Evolutionary conservation across 2,797 vertebrate species (phyloP).

Genomic region (Onychomys torridus): DNA sequence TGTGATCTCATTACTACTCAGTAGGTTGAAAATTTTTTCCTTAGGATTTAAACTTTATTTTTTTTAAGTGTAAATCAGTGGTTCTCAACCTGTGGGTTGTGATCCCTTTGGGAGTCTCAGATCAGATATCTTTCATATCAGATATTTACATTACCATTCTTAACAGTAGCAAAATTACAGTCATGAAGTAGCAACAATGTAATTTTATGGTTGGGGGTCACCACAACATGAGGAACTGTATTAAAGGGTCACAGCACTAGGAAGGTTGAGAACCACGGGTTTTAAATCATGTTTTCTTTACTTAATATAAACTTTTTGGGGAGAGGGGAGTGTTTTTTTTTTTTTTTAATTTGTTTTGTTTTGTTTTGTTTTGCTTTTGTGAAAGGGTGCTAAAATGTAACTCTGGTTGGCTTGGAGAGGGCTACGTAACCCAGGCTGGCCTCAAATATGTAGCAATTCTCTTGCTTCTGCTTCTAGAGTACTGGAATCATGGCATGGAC

Average conservation of each 20-base stretch:
- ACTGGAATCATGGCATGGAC: neutral
- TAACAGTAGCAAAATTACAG: neutral
- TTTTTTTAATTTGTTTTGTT: neutral
- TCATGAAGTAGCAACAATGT: neutral
- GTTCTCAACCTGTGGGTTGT: neutral
- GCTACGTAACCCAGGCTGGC: neutral
- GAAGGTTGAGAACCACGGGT: neutral
- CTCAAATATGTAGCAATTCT: neutral
- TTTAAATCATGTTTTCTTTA: neutral
- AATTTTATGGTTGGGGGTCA: neutral
- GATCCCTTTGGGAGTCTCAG: neutral
- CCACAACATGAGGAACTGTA: neutral
- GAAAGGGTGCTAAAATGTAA: neutral
- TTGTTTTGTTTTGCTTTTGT: neutral
- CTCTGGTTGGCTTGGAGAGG: neutral
- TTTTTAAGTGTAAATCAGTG: neutral
- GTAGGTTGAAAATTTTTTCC: neutral
- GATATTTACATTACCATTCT: neutral
- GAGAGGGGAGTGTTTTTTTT: neutral
- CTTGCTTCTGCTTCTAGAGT: neutral
- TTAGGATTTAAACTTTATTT: neutral
- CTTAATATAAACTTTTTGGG: neutral
- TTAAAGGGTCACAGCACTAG: neutral
- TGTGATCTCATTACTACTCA: neutral
- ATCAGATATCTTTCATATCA: neutral